Evolutionary conservation across 23 tunicate genomes (phyloP).

Genomic region (Halocynthia aurantium): DNA sequence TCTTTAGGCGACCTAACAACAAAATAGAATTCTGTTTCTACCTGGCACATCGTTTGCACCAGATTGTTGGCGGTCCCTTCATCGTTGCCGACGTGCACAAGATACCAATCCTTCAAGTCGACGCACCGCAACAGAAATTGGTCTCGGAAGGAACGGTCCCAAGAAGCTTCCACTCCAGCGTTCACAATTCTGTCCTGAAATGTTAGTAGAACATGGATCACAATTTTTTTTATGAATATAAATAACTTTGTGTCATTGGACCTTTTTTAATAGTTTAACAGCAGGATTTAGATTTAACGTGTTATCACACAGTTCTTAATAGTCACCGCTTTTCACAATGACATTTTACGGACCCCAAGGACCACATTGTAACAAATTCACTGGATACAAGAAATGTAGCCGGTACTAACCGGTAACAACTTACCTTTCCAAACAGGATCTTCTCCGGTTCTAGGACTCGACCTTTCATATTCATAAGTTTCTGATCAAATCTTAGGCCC

Average conservation of each 20-base stretch:
- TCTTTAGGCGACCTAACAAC: not conserved
- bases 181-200: conserved; percentile 17
- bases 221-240: not conserved
- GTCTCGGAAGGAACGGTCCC: conserved; percentile 72
- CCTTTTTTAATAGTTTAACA: not conserved
- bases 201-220: not conserved
- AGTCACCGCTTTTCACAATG: too few relatives aligned
- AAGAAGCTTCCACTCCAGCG: conserved; percentile 47
- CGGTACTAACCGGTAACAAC: not conserved
- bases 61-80: conserved; percentile 48
- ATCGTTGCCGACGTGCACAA: conserved; percentile 41
- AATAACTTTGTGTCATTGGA: conserved; percentile 9
- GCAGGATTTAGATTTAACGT: not conserved
- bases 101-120: conserved; percentile 55
- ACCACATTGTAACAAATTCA: too few relatives aligned
- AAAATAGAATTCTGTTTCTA: not conserved
- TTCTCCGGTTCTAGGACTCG: conserved; percentile 60
- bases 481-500: conserved; percentile 64
- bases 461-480: conserved; percentile 19
- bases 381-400: too few relatives aligned
- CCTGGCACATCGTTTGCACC: conserved; percentile 51
- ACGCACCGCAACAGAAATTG: conserved; percentile 36
- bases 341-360: too few relatives aligned
- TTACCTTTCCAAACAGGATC: conserved; percentile 42
- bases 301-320: too few relatives aligned